These are phyloP conservation scores for Candoia aspera DNA, from an alignment of 2,113 vertebrate species.

Conservation along the genomic window DNA sequence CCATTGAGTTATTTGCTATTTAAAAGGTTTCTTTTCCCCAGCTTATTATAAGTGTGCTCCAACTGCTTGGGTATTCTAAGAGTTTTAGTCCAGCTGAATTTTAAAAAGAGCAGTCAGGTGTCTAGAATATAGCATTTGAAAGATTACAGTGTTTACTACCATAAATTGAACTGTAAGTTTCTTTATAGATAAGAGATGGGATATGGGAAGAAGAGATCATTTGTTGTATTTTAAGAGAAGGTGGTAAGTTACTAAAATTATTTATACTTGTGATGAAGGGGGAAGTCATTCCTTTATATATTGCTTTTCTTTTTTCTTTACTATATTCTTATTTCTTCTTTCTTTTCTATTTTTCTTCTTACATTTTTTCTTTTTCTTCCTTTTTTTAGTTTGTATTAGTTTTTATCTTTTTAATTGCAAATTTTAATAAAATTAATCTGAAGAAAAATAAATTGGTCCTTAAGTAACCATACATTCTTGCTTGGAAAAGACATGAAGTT, in stretches of 20 bases:
- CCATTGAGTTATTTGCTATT: too few species aligned
- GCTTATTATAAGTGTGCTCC: too few species aligned
- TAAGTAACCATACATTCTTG: neutral
- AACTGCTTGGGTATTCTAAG: neutral
- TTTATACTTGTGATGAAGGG: too few species aligned
- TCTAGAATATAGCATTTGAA: neutral
- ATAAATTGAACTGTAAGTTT: neutral
- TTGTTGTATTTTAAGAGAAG: too few species aligned
- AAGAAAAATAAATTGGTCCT: neutral
- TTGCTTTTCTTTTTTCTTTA: neutral
- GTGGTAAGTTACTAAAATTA: too few species aligned
- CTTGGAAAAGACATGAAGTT: neutral
- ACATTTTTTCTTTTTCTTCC: neutral
- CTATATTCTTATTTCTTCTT: neutral
- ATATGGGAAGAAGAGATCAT: too few species aligned
- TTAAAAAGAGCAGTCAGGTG: neutral
- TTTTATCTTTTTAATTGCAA: neutral
- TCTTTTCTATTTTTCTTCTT: neutral
- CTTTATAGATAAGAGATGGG: too few species aligned
- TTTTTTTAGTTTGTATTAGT: neutral
- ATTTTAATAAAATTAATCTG: neutral
- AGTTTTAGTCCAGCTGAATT: neutral
- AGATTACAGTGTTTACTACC: neutral
- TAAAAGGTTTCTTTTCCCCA: too few species aligned
- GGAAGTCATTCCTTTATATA: too few species aligned